These are phyloP conservation scores for Furcula furcula DNA, from an alignment of 2,888 invertebrate genomes.

Conservation along the genomic window DNA sequence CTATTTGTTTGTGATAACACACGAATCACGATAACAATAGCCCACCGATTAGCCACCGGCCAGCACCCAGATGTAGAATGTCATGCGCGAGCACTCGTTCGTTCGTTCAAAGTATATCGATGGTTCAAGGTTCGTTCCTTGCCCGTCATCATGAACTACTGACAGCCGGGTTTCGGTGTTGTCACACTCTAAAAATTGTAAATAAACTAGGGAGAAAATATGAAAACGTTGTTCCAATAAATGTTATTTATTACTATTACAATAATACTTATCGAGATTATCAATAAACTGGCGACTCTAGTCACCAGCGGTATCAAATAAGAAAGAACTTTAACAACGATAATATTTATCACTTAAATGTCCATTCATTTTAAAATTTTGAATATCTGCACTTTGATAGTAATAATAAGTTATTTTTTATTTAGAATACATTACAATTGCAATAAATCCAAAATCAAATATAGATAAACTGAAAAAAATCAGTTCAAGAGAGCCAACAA, in stretches of 20 bases:
- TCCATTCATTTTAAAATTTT: too few relatives aligned
- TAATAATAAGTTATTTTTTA: too few relatives aligned
- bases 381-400: too few relatives aligned
- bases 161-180: constrained; percentile 18
- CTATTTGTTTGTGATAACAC: constrained; percentile 17
- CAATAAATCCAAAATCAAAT: too few relatives aligned
- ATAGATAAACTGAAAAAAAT: too few relatives aligned
- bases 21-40: constrained; percentile 9
- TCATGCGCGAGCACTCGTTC: too few relatives aligned
- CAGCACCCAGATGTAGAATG: too few relatives aligned
- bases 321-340: constrained; percentile 29
- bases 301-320: constrained; percentile 32
- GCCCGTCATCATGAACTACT: too few relatives aligned
- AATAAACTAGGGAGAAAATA: constrained; percentile 3
- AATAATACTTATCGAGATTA: constrained; percentile 63
- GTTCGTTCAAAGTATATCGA: too few relatives aligned
- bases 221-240: constrained; percentile 53
- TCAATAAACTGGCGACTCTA: constrained; percentile 31
- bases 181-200: constrained; percentile 5
- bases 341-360: constrained; percentile 8
- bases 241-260: constrained; percentile 65
- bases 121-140: too few relatives aligned
- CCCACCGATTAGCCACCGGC: too few relatives aligned
- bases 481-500: not conserved
- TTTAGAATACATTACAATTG: too few relatives aligned